These are phyloP conservation scores for Drosophila algonquin DNA, from an alignment of 2,888 invertebrate genomes.

Conservation along the genomic window DNA sequence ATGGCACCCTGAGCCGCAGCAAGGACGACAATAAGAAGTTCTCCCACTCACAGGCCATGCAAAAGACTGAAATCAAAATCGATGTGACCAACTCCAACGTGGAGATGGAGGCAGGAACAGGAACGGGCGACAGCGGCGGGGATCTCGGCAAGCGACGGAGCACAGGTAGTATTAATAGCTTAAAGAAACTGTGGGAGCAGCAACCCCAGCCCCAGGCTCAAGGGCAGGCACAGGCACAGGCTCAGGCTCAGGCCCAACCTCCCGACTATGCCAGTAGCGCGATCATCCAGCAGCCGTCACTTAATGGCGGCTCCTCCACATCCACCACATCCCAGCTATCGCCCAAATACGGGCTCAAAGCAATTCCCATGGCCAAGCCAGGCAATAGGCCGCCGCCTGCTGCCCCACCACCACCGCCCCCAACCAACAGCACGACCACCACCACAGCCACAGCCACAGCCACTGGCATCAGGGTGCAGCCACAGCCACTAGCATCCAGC, in stretches of 20 bases:
- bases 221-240: conserved; percentile 5
- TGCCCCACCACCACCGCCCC: conserved; percentile 82
- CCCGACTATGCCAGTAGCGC: conserved; percentile 79
- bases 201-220: conserved; percentile 82
- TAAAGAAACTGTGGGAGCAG: conserved; percentile 96
- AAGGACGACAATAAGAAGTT: conserved; percentile 62
- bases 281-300: conserved; percentile 56
- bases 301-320: conserved; percentile 46
- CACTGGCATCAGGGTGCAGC: conserved; percentile 40
- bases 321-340: conserved; percentile 69
- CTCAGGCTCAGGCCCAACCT: conserved; percentile 86
- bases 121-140: conserved; percentile 82
- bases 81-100: conserved; percentile 75
- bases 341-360: conserved; percentile 86
- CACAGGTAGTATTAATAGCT: conserved; percentile 95
- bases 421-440: conserved; percentile 49
- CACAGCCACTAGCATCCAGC: conserved; percentile 36
- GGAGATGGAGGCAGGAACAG: conserved; percentile 47
- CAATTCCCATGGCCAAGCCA: conserved; percentile 69
- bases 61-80: conserved; percentile 85
- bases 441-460: conserved; percentile 41
- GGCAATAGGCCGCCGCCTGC: conserved; percentile 81
- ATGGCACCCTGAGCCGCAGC: conserved; percentile 57
- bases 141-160: conserved; percentile 94
- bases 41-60: conserved; percentile 56